Base-by-base conservation (phyloP, 2,797 vertebrate genomes). In the Morus bassanus region DNA sequence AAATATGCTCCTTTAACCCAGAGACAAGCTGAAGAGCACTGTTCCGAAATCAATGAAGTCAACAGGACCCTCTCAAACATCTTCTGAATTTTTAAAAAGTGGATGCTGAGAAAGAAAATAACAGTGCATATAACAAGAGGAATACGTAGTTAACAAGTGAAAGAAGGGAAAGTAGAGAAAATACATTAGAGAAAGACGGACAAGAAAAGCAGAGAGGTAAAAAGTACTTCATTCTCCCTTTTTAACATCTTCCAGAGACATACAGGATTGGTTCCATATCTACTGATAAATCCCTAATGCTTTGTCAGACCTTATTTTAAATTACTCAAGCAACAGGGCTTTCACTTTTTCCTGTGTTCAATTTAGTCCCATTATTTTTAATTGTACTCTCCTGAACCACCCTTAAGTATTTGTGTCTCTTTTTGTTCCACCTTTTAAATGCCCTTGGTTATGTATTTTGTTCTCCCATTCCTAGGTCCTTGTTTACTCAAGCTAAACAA, bases 401-500 rank as follows among this genome's bases (percentile, higher is more conserved):
- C 25, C 35, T 41, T 15, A 79, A 84, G 13, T 43, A 51, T 57
- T 93, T 70, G 13, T 54, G 4, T 50, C 41, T 43, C 13, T 35
- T 69, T 88, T 88, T 80, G 12, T 21, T 86, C 27, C 28, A 37
- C 25, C 30, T 85, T 94, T 70, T 41, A 70, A 50, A 89, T 25
- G 21, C 1, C 68, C 84, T 96, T 95, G n/a, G 8, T 45, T 57
- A n/a, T 45, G 19, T 33, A 22, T 33, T 41, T 41, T 89, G 5
- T 24, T 85, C 15, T 86, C 19, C 15, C 19, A 43, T 88, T 88
- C 37, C 13, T n/a, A 23, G 25, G 15, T 72, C 27, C 31, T 86
- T 84, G 65, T 88, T 91, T 82, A 89, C 13, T 48, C 28, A 67
- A 33, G 48, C 68, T 94, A 85, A 85, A 77, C n/a, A 88, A 87